Conservation (phyloP, 2,797 vertebrate genomes). For the Sandelia bainsii region DNA sequence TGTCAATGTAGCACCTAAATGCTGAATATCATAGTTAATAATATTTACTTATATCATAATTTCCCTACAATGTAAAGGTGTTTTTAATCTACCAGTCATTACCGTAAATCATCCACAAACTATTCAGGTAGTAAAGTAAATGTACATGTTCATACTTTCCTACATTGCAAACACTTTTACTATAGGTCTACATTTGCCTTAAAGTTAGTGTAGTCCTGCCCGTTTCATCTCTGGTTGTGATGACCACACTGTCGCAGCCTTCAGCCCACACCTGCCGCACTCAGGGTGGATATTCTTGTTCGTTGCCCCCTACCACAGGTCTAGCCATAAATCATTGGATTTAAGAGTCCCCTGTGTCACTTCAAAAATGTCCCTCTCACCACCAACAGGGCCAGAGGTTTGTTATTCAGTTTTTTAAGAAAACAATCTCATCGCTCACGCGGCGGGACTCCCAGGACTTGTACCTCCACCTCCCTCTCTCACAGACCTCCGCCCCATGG, state of each 20-base stretch:
- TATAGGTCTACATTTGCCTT: neutral
- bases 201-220: slow-evolving; percentile 1
- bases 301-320: slow-evolving; percentile 25
- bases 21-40: neutral
- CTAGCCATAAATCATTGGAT: slow-evolving; percentile 61
- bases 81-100: neutral
- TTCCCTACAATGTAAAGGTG: too few species aligned
- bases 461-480: slow-evolving; percentile 36
- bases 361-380: slow-evolving; percentile 60
- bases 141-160: neutral
- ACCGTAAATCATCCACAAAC: neutral
- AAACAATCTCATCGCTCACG: slow-evolving; percentile 52
- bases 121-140: neutral
- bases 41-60: too few species aligned
- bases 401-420: slow-evolving; percentile 74
- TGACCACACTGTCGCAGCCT: slow-evolving; percentile 27
- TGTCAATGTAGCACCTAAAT: too few species aligned
- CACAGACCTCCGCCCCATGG: slow-evolving; percentile 38
- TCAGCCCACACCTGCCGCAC: slow-evolving; percentile 69
- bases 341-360: slow-evolving; percentile 65
- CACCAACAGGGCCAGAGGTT: slow-evolving; percentile 62
- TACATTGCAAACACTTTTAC: slow-evolving; percentile 7
- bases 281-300: slow-evolving; percentile 36
- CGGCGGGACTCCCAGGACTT: slow-evolving; percentile 47
- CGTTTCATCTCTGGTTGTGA: slow-evolving; percentile 23